Base-by-base conservation (phyloP, 2,888 invertebrate species). In the Lordiphosa fenestrarum region DNA sequence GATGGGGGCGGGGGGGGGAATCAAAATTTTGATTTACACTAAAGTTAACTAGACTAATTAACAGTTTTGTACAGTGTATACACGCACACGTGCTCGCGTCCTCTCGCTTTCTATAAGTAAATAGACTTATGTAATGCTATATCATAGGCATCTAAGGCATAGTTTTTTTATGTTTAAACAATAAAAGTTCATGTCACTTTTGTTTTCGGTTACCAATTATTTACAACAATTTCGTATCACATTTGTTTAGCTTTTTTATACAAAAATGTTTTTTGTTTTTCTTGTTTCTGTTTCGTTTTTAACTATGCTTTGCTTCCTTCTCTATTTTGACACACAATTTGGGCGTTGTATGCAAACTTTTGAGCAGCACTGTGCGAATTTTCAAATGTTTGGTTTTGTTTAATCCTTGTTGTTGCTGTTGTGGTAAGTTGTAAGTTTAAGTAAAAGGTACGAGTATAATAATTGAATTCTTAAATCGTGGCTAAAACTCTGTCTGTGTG, bases 201-300 rank as follows among this genome's bases (percentile, higher is more conserved):
- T 47, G 44, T 62, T 66, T 66, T 54, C 41, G 58, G 77, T 77
- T 76, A 71, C 82, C 78, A 80, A 80, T 80, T 82, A 82, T 78
- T 80, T 80, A 78, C 75, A 81, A 82, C 77, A 75, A 78, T 82
- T 78, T 78, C 62, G 75, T 78, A 73, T 78, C 82, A 81, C 81
- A 81, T 77, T 77, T 77, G 71, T 78, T 59, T 69, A 52, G 52
- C 55, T 64, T 49, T 65, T 42, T 19, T 49, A 41, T 33, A 53
- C 30, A 53, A 53, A 47, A 35, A 19, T 33, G 50, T 53, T 35
- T 40, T 47, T 36, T 57, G 39, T 44, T 50, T 50, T 50, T n/a
- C 37, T 13, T 39, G 13, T 39, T 39, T 7, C 5, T 46, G n/a
- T 50, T 42, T 25, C 25, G 12, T 19, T 37, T 25, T 37, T 51